Percentiles rank a stretch among this genome's conserved stretches.
Conservation (phyloP, 2,113 vertebrate species). For the Ammodytes marinus region DNA sequence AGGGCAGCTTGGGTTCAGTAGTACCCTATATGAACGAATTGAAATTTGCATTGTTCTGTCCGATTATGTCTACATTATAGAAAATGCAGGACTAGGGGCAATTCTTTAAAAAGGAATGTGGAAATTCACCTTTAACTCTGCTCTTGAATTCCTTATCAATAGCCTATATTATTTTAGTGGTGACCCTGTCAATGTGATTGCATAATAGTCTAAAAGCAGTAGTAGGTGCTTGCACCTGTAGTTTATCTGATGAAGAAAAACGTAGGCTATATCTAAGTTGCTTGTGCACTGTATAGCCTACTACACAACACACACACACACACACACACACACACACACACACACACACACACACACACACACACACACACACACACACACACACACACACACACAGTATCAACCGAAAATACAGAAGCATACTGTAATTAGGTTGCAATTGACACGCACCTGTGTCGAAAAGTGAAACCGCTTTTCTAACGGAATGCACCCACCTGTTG, state of each 20-base stretch:
- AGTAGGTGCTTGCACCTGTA: background rate
- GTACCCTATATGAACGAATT: background rate
- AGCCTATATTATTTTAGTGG: too few species aligned
- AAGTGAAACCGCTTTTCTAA: background rate
- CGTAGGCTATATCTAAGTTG: background rate
- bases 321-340: too few species aligned
- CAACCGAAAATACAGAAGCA: too few species aligned
- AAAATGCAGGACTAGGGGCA: background rate
- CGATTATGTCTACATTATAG: background rate
- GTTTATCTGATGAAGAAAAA: background rate
- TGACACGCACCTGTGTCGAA: background rate
- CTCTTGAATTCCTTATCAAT: background rate
- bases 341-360: too few species aligned
- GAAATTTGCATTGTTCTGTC: background rate
- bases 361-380: too few species aligned
- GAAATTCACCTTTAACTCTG: background rate
- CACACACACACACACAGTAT: too few species aligned
- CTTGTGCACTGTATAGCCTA: too few species aligned
- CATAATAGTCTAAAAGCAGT: background rate
- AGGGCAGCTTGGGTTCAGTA: background rate
- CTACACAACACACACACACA: too few species aligned
- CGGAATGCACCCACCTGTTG: constrained; percentile 79
- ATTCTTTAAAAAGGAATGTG: background rate
- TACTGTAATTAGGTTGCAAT: too few species aligned
- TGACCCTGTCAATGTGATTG: background rate